Percentiles rank a stretch among this genome's conserved stretches.
Evolutionary conservation across 1,140 invertebrate species (phyloP).

Genomic region (Druon quercuslanigerum): DNA sequence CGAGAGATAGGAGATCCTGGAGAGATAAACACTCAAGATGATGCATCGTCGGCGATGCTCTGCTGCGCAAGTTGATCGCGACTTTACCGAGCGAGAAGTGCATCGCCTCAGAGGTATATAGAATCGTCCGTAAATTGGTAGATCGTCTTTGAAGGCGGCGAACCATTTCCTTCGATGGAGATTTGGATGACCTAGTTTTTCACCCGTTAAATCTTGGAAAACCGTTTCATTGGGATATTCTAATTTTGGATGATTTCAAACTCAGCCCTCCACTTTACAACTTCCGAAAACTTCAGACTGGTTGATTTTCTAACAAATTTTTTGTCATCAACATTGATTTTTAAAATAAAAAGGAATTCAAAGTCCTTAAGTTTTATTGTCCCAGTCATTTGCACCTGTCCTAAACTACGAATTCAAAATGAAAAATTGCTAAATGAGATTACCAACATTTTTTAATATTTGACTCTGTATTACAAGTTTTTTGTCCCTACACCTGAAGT

Average conservation of each 20-base stretch:
- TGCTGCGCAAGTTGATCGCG: conserved; percentile 59
- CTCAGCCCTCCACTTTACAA: not conserved
- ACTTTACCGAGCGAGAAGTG: conserved; percentile 37
- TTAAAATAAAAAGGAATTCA: no score
- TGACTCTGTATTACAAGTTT: no score
- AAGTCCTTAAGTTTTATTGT: no score
- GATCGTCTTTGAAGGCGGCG: conserved; percentile 40
- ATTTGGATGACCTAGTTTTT: conserved; percentile 6
- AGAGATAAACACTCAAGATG: conserved; percentile 61
- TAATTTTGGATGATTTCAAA: not conserved
- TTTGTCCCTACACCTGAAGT: no score
- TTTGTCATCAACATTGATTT: no score
- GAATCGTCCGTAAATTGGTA: conserved; percentile 51
- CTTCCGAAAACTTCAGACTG: no score
- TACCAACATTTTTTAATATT: no score
- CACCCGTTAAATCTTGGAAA: not conserved
- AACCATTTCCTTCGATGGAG: conserved; percentile 36
- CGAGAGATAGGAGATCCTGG: conserved; percentile 55
- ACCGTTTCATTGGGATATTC: not conserved
- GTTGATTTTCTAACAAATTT: no score
- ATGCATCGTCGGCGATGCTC: conserved; percentile 62
- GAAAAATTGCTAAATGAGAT: no score
- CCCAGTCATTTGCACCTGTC: no score
- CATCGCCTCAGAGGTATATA: conserved; percentile 52
- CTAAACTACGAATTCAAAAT: no score